Evolutionary conservation across 2,888 invertebrate genomes (phyloP).

Genomic region (Amblyjoppa proteus): DNA sequence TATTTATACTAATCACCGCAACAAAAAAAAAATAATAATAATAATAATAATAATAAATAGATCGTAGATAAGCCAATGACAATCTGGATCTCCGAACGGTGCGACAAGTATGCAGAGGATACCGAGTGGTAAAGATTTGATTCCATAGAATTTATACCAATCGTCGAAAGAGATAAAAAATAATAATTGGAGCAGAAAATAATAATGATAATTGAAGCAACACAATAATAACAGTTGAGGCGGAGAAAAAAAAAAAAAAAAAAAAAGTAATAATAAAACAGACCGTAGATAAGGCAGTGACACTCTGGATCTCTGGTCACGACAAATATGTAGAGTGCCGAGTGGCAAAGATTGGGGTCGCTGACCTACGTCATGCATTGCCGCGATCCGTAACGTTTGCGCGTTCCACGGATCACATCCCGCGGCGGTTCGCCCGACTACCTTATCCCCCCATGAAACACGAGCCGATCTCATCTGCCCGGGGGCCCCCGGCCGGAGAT

Average conservation of each 20-base stretch:
- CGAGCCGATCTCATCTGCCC: constrained; percentile 17
- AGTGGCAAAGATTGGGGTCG: constrained; percentile 55
- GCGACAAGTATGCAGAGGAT: neutral
- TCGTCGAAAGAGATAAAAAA: too few species aligned
- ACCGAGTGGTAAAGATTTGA: constrained; percentile 9
- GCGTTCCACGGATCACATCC: constrained; percentile 37
- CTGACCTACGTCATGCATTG: constrained; percentile 54
- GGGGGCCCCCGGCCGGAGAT: neutral
- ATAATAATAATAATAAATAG: neutral
- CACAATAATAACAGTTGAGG: too few species aligned
- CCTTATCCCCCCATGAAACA: constrained; percentile 46
- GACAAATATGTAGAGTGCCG: constrained; percentile 16
- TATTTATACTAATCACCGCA: neutral
- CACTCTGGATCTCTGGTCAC: neutral
- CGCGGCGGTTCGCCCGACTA: constrained; percentile 33
- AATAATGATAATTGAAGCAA: too few species aligned
- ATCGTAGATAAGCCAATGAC: neutral
- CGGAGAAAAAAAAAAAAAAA: too few species aligned
- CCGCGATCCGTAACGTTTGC: constrained; percentile 33
- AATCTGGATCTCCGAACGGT: neutral
- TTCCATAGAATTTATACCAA: too few species aligned
- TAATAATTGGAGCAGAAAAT: too few species aligned
- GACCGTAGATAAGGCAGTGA: neutral
- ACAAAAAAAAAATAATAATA: constrained; percentile 15
- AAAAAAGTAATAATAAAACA: neutral